Base-by-base conservation (phyloP, 2,113 vertebrate genomes). In the Holacanthus passer region DNA sequence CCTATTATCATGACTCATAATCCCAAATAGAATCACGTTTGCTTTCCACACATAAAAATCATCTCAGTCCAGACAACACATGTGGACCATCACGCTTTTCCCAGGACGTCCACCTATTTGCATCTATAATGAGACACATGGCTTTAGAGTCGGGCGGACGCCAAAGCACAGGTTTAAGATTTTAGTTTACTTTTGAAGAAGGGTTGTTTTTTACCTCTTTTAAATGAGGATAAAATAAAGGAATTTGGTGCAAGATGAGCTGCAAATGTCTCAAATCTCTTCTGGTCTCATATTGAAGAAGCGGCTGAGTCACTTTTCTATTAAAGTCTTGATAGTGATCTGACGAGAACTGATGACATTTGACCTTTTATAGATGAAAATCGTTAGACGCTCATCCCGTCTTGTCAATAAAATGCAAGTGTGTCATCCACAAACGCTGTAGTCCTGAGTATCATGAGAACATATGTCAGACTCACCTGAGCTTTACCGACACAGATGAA, bases 1-100 rank as follows among this genome's bases (percentile, higher is more conserved):
- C 82, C 74, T 67, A 53, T 78, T 76, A 73, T 84, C 77, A 78
- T 55, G 56, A 43, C 31, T 63, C 24, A 78, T 71, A 48, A 78
- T 66, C 39, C 12, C 43, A 76, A 75, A 77, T 27, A 60, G 37
- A 75, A 24, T 55, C n/a, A 16, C 1, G 6, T 59, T 66, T 72
- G 37, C 66, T 80, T 77, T 55, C 24, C 35, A 32, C 48, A 53
- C n/a, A 45, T 35, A 52, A 35, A 16, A 55, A 1, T 4, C 6
- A 1, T 48, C 43, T 2, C 55, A 52, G 50, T 59, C 31, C 37
- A 43, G 24, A 19, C 8, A 20, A 31, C 47, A 47, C 12, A 45
- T 37, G 10, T 20, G 3, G 3, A 50, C 9, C 50, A n/a, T 29
- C 5, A 2, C 1, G 50, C n/a, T 50, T 31, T 13, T 27, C 29